Percentiles rank a stretch among this genome's conserved stretches.
Conservation (phyloP, 2,113 vertebrate genomes). For the Platichthys flesus region DNA sequence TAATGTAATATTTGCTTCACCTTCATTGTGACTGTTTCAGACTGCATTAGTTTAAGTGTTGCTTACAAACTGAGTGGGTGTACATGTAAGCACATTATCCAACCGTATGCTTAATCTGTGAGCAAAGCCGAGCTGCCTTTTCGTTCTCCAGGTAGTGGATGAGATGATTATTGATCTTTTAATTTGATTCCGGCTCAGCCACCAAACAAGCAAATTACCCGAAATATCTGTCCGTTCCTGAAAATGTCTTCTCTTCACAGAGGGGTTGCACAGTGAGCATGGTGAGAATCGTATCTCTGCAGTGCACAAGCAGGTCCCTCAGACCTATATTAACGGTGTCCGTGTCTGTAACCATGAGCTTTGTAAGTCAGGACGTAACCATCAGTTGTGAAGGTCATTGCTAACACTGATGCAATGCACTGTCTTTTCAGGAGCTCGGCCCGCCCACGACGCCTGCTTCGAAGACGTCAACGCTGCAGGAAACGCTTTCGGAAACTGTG, state of each 20-base stretch:
- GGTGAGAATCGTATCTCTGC: background rate
- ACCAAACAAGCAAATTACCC: too few relatives aligned
- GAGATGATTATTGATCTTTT: constrained; percentile 13
- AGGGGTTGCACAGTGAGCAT: too few relatives aligned
- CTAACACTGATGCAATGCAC: constrained; percentile 6
- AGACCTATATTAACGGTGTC: too few relatives aligned
- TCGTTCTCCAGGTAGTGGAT: background rate
- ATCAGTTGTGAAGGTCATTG: background rate
- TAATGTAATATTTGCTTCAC: too few relatives aligned
- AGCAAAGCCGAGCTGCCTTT: background rate
- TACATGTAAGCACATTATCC: too few relatives aligned
- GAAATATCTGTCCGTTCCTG: too few relatives aligned
- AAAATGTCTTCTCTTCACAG: too few relatives aligned
- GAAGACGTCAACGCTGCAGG: constrained; percentile 90
- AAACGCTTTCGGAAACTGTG: constrained; percentile 92
- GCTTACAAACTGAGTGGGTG: too few relatives aligned
- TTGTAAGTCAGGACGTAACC: background rate
- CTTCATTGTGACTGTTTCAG: too few relatives aligned
- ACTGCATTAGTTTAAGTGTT: too few relatives aligned
- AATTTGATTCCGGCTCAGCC: background rate
- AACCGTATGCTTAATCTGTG: too few relatives aligned
- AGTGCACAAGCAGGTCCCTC: background rate
- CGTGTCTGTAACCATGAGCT: background rate
- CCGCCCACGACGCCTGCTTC: constrained; percentile 91
- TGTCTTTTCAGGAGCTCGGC: constrained; percentile 86